Base-by-base conservation (phyloP, 2,888 invertebrate species). In the Mongoloraphidia duomilia region DNA sequence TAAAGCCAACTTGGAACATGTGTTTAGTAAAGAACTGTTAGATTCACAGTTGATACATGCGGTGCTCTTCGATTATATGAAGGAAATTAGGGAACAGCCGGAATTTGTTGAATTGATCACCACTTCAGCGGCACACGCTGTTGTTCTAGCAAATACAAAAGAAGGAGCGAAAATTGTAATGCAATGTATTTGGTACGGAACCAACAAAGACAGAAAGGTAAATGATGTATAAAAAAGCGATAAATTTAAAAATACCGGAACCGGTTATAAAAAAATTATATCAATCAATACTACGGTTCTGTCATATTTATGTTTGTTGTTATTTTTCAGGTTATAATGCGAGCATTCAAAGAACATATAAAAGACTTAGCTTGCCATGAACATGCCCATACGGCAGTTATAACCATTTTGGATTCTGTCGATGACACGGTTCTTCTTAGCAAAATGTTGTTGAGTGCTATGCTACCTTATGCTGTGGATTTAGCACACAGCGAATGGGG, bases 351-450 rank as follows among this genome's bases (percentile, higher is more conserved):
- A 63, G 85, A 86, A 52, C 83, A 90, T 61, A 76, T 88, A 1
- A 71, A 82, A 5, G 82, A 87, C 49, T 75, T 93, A 9, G 82
- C 85, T 46, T 79, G 78, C 53, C 93, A 95, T 57, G 90, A 95
- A 65, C 81, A 89, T 56, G 95, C 93, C 0, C 86, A 93, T 64
- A 70, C 84, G 34, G 77, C 89, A 17, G 68, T 96, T 33, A 71
- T 94, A 53, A 80, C 89, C 0, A 73, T 95, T 54, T 80, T 95
- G 55, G 95, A 96, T 64, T 74, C 80, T 0, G 82, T 93, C 2
- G 96, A 97, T 63, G 96, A 97, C 63, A 96, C 95, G 0, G 87
- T 89, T 48, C 73, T 95, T 0, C 75, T 94, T 14, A 84, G 84
- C 60, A 95, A 95, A 66, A 79, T 83, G 1, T 74, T 89, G 40